Percentiles rank a stretch among this genome's conserved stretches.
Conservation (phyloP, 2,888 invertebrate genomes). For the Tachina grossa region DNA sequence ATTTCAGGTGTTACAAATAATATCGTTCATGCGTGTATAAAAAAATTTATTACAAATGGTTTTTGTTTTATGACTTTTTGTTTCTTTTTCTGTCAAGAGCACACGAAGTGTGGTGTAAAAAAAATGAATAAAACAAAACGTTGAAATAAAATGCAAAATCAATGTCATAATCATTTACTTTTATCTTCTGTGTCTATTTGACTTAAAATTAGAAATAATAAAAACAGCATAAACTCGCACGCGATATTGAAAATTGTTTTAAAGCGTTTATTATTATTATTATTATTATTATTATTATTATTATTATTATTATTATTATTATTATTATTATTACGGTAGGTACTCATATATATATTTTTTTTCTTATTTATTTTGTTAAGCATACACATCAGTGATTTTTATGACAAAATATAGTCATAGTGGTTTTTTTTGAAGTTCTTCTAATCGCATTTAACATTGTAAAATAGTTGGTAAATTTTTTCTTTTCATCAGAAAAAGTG, state of each 20-base stretch:
- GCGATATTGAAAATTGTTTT: constrained; percentile 55
- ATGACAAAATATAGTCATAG: constrained; percentile 2
- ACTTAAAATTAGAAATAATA: constrained; percentile 56
- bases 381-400: constrained; percentile 16
- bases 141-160: constrained; percentile 52
- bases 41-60: constrained; percentile 34
- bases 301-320: too few relatives aligned
- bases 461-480: too few relatives aligned
- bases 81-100: background rate
- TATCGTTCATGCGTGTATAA: background rate
- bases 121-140: background rate
- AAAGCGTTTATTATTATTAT: constrained; percentile 5
- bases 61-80: background rate
- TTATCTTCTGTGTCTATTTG: constrained; percentile 38
- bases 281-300: background rate
- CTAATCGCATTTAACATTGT: too few relatives aligned
- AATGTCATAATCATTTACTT: constrained; percentile 61
- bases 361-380: background rate
- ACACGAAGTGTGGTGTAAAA: background rate
- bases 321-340: too few relatives aligned
- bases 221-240: constrained; percentile 46
- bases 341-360: constrained; percentile 14
- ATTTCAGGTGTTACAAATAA: constrained; percentile 32
- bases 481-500: too few relatives aligned
- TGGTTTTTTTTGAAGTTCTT: too few relatives aligned